Conservation (phyloP, 2,888 invertebrate species). For the Habroteleia sp. region DNA sequence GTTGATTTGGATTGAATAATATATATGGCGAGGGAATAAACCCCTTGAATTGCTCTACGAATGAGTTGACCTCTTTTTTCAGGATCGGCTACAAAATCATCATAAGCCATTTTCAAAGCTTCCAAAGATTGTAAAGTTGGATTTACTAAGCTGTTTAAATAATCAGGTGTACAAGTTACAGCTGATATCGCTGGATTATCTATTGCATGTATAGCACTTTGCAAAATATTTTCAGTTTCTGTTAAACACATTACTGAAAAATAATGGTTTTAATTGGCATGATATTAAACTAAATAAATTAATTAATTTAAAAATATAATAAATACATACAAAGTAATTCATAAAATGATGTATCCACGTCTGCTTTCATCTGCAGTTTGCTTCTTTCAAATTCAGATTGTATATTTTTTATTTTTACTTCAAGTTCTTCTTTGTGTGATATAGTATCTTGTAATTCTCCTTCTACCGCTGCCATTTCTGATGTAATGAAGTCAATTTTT, state of each 20-base stretch:
- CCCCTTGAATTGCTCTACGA: conserved; percentile 82
- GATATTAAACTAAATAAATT: not conserved
- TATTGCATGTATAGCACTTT: conserved; percentile 83
- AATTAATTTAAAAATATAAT: conserved; percentile 4
- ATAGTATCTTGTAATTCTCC: conserved; percentile 85
- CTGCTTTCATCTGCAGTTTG: conserved; percentile 72
- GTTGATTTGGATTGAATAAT: conserved; percentile 89
- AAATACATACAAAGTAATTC: conserved; percentile 76
- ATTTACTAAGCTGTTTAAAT: conserved; percentile 82
- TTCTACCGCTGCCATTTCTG: conserved; percentile 85
- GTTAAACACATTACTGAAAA: conserved; percentile 79
- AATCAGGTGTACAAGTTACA: conserved; percentile 85
- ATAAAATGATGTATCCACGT: conserved; percentile 72
- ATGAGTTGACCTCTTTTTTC: conserved; percentile 79
- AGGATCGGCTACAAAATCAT: conserved; percentile 72
- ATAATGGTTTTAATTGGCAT: conserved; percentile 2
- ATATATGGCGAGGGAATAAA: conserved; percentile 84
- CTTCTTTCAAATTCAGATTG: conserved; percentile 80
- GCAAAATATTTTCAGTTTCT: conserved; percentile 82
- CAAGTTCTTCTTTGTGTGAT: conserved; percentile 86
- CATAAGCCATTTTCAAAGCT: conserved; percentile 73
- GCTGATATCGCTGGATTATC: conserved; percentile 87
- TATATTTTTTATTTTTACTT: conserved; percentile 83
- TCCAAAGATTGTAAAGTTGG: conserved; percentile 79
- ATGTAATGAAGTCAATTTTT: conserved; percentile 85